Evolutionary conservation across 2,888 invertebrate species (phyloP), one percentile per base, ranked within the genome.

Genomic region (Dryobotodes eremita): DNA sequence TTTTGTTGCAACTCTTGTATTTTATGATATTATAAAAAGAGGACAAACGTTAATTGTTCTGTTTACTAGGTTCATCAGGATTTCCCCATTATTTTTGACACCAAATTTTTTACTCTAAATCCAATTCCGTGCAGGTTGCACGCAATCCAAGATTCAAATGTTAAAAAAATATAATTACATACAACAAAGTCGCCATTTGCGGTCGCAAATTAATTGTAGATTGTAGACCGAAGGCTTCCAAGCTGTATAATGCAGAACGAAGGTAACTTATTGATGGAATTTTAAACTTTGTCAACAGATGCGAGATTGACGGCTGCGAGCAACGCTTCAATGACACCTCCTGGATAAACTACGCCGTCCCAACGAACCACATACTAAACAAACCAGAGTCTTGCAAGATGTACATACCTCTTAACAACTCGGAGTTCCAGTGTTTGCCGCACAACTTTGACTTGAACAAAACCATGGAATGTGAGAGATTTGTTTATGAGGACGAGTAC

Each of bases 311-410:
- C 11, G 96, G 95, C 50, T 96, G 96, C 79, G 96, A 97, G 80
- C 92, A 94, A 36, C 92, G 92, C 61, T 94, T 95, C 91, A 96
- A 95, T 87, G 95, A 96, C 84, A 96, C 96, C 0, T 96, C 96
- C 2, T 97, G 97, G 97, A 82, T 94, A 1, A 79, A 94, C 13
- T 94, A 94, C 85, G 93, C 96, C 0, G 94, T 96, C 83, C 97
- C 97, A 0, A 90, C 81, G 2, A 90, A 95, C 85, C 50, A 76
- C 0, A 89, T 93, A 17, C 91, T 85, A 10, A 77, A 89, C 10
- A 89, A 89, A 31, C 92, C 87, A 0, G 92, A 93, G 8, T 88
- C 91, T 2, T 96, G 96, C 83, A 55, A 53, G 11, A 91, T 92
- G 89, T 96, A 93, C 82, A 90, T 88, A 2, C 93, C 92, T 1